Evolutionary conservation across 1,140 invertebrate genomes (phyloP), one percentile per base, ranked within the genome.

Genomic region (Pseudachorutes palmiensis): DNA sequence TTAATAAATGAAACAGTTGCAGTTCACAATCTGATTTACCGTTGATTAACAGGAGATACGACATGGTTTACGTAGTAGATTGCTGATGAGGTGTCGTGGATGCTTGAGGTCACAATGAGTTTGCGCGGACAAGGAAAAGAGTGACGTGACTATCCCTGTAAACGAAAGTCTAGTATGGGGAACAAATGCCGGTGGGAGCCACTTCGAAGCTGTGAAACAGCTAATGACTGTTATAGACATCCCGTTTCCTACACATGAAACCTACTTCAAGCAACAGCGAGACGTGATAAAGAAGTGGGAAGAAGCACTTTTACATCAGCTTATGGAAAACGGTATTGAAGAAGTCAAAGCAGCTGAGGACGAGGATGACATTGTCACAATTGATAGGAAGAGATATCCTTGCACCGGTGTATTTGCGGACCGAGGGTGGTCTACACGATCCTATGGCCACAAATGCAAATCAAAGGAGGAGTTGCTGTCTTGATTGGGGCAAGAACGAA

Each of bases 401-500:
- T 55, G 12, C 51, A 55, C 60, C 5, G 30, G 28, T 26, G 60
- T 67, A 1, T 61, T 19, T 32, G 65, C 30, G 16, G 41, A 66
- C 26, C 57, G 65, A 1, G 51, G 57, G 31, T 66, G 65, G 65
- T 22, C 12, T 0, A 66, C 57, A 30, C 32, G 57, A 0, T 66
- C 31, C 14, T 66, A 61, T 31, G 57, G 57, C 57, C 65, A 66
- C 5, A 14, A 9, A 14, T 55, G 12, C 24, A 55, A 55, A 55
- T 55, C 51, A 14, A 55, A 24, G n/a, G 2, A 14, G 26, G 65
- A 2, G 30, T 41, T 16, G 74, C 67, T 55, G 60, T 67, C n/a
- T 74, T 79, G 36, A 70, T 79, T 71, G 77, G 76, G 22, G 48
- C 28, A 5, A 22, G 66, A 32, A 77, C 76, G 0, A 68, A 71